A percentile compares a stretch with the other conserved stretches of the same genome.
Evolutionary conservation across 2,797 vertebrate species (phyloP).

Genomic region (Phataginus tetradactyla): DNA sequence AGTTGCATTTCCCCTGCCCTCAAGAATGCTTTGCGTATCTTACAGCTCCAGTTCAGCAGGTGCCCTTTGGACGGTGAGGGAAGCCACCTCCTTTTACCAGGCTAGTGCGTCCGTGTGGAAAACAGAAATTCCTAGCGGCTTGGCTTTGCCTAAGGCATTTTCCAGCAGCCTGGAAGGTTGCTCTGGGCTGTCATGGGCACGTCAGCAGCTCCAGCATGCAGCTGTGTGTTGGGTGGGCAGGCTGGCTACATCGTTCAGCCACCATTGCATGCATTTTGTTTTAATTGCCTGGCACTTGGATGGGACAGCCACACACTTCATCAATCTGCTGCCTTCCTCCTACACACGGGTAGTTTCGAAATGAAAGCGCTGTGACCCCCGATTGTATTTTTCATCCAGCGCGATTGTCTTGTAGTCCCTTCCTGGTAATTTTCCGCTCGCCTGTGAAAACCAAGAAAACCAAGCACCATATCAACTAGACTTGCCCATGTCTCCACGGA

Average conservation of each 20-base stretch:
- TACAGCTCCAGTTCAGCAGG: background rate
- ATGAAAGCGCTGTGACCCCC: background rate
- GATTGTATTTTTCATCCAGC: background rate
- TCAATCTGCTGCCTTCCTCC: background rate
- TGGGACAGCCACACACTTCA: background rate
- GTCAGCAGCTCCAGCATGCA: fast-evolving
- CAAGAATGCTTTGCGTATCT: background rate
- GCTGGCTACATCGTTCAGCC: background rate
- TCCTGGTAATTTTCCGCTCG: background rate
- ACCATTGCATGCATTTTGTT: background rate
- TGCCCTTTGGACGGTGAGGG: fast-evolving
- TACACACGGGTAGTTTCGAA: background rate
- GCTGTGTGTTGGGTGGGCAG: too few relatives aligned
- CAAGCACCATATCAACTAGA: too few relatives aligned
- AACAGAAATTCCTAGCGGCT: fast-evolving
- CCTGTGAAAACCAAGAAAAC: too few relatives aligned
- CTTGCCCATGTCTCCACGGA: background rate
- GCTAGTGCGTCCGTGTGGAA: fast-evolving
- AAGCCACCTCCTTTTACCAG: background rate
- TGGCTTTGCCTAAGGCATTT: background rate
- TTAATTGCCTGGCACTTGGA: background rate
- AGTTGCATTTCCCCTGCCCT: fast-evolving
- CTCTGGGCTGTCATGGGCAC: background rate
- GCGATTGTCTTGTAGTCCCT: background rate
- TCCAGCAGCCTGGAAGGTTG: fast-evolving